These are phyloP conservation scores for Falco peregrinus DNA, from an alignment of 2,797 vertebrate species.

Conservation along the genomic window DNA sequence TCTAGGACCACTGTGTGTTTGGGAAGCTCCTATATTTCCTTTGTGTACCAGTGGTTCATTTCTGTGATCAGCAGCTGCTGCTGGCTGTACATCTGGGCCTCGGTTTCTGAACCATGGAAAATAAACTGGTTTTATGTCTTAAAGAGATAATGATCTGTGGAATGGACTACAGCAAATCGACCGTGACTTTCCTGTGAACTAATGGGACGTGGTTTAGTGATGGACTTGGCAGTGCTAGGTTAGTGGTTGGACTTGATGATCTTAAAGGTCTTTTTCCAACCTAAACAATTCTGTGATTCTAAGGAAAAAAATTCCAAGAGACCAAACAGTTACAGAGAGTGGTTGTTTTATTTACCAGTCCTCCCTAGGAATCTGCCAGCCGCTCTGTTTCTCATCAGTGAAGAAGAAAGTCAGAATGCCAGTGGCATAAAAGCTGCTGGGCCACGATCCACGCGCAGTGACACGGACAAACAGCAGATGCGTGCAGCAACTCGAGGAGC, in stretches of 20 bases:
- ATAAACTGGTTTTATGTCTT: constrained; percentile 30
- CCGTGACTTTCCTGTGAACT: constrained; percentile 21
- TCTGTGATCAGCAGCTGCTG: constrained; percentile 1
- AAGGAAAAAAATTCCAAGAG: constrained; percentile 15
- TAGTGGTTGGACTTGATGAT: too few species aligned
- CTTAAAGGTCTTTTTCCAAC: too few species aligned
- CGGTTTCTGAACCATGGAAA: not conserved
- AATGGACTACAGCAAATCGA: constrained; percentile 15
- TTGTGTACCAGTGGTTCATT: not conserved
- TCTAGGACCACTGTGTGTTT: not conserved
- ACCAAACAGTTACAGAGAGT: not conserved
- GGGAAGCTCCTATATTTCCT: not conserved
- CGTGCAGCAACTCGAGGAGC: not conserved
- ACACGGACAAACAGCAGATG: constrained; percentile 43
- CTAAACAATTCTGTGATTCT: too few species aligned
- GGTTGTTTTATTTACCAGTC: constrained; percentile 36
- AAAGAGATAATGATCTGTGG: constrained; percentile 53
- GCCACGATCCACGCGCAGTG: not conserved
- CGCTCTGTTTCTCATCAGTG: constrained; percentile 10
- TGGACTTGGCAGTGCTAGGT: too few species aligned
- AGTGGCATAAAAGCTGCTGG: constrained; percentile 12
- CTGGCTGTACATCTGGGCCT: not conserved
- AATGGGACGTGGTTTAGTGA: not conserved
- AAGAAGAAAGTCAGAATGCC: constrained; percentile 25
- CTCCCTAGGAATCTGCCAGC: not conserved